Evolutionary conservation across 1,140 invertebrate species (phyloP).

Genomic region (Saccostrea echinata): DNA sequence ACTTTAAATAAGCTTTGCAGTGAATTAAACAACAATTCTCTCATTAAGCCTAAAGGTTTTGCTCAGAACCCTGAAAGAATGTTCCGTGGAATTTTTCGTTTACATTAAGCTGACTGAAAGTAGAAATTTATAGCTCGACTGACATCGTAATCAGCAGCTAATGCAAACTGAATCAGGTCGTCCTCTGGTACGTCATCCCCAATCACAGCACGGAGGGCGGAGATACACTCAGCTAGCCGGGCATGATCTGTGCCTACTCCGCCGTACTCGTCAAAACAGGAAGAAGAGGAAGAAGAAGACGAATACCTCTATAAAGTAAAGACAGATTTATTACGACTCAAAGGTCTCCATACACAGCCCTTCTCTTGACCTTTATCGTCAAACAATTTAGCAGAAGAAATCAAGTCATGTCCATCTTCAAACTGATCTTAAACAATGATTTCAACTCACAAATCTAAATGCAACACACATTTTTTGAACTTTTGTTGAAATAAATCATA

Average conservation of each 20-base stretch:
- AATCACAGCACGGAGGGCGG: slow-evolving; percentile 82
- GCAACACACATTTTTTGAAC: no score
- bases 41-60: no score
- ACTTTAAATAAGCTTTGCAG: no score
- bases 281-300: slow-evolving; percentile 72
- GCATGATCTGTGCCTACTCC: slow-evolving; percentile 73
- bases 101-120: slow-evolving; percentile 46
- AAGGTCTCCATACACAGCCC: not conserved
- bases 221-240: slow-evolving; percentile 81
- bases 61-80: no score
- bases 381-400: no score
- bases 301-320: slow-evolving; percentile 45
- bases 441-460: no score
- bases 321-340: not conserved
- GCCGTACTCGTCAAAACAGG: slow-evolving; percentile 48
- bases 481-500: no score
- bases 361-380: not conserved
- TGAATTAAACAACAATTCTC: no score
- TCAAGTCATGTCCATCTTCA: no score
- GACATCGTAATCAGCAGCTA: slow-evolving; percentile 84
- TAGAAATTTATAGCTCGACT: slow-evolving; percentile 84
- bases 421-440: no score
- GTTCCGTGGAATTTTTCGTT: not conserved
- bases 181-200: slow-evolving; percentile 81
- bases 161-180: slow-evolving; percentile 81